phyloP scores from a whole-genome alignment of 2,888 invertebrate genomes.

The Cataglyphis livida region DNA sequence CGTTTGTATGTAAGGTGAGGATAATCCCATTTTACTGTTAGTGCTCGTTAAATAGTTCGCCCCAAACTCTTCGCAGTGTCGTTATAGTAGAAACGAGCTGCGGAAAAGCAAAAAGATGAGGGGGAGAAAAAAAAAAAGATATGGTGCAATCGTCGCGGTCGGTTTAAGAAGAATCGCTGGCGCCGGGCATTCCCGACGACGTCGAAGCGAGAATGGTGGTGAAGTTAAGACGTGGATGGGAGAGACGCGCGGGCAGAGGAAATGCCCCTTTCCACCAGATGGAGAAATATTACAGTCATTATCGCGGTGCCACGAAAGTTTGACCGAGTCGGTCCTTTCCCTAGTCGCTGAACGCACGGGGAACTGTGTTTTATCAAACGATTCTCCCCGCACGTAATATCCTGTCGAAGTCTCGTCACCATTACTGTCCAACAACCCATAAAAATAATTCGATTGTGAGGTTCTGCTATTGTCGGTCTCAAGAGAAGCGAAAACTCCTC shows the following conservation, averaged over 20 bases:
- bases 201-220: constrained; percentile 46
- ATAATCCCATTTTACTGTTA: constrained; percentile 47
- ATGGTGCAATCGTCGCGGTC: constrained; percentile 42
- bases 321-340: constrained; percentile 52
- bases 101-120: constrained; percentile 22
- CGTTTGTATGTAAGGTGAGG: constrained; percentile 22
- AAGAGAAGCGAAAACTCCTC: not conserved
- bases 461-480: constrained; percentile 9
- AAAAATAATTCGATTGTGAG: constrained; percentile 44
- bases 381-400: constrained; percentile 39
- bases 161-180: constrained; percentile 54
- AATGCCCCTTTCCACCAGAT: constrained; percentile 62
- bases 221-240: not conserved
- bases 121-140: constrained; percentile 21
- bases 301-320: constrained; percentile 72
- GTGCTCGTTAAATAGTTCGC: constrained; percentile 44
- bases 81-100: constrained; percentile 23
- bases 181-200: constrained; percentile 48
- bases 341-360: constrained; percentile 17
- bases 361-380: constrained; percentile 51
- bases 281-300: constrained; percentile 71
- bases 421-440: constrained; percentile 18
- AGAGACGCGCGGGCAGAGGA: constrained; percentile 44
- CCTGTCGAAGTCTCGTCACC: constrained; percentile 47
- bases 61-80: constrained; percentile 4